Evolutionary conservation across 2,888 invertebrate genomes (phyloP).

Genomic region (Campoplex capitator): DNA sequence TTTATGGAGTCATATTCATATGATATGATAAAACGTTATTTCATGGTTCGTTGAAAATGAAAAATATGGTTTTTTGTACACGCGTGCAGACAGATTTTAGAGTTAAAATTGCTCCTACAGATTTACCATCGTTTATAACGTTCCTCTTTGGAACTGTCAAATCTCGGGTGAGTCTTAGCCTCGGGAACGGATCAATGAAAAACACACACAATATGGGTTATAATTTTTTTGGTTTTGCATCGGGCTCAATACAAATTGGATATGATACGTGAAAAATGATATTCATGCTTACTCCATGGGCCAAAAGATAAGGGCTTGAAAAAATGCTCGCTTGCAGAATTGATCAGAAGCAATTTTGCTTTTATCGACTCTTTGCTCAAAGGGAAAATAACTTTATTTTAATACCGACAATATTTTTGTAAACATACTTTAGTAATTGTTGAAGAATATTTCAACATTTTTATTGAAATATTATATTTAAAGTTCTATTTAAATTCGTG

Average conservation of each 20-base stretch:
- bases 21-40: too few species aligned
- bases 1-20: not conserved
- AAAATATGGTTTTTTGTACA: too few species aligned
- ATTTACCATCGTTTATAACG: not conserved
- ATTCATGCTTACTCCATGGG: not conserved
- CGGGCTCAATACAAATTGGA: not conserved
- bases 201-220: not conserved
- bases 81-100: too few species aligned
- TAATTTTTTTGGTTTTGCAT: not conserved
- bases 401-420: too few species aligned
- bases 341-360: not conserved
- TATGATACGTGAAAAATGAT: not conserved
- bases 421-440: too few species aligned
- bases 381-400: too few species aligned
- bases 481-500: too few species aligned
- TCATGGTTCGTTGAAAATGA: too few species aligned
- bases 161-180: not conserved
- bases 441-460: too few species aligned
- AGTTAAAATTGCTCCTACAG: too few species aligned
- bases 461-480: too few species aligned
- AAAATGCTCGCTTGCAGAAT: not conserved
- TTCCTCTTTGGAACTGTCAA: not conserved
- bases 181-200: not conserved
- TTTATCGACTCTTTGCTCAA: not conserved
- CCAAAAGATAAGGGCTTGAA: not conserved